These are phyloP conservation scores for Oxytorus armatus DNA, from an alignment of 2,888 invertebrate species.

Conservation along the genomic window DNA sequence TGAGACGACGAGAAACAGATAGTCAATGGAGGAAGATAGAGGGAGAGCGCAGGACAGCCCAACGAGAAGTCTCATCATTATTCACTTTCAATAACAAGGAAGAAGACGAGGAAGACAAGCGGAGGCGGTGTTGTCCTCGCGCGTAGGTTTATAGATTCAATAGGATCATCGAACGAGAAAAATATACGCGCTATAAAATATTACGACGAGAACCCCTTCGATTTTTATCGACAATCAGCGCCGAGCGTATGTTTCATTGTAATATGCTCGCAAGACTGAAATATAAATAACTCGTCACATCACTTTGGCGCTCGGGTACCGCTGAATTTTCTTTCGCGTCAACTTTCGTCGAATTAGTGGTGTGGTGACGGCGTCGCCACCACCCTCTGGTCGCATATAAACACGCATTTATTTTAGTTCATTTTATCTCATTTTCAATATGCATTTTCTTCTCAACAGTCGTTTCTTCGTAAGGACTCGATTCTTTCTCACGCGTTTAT, in stretches of 20 bases:
- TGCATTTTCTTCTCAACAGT: too few species aligned
- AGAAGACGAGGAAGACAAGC: slow-evolving; percentile 36
- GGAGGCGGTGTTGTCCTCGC: slow-evolving; percentile 26
- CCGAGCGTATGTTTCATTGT: slow-evolving; percentile 44
- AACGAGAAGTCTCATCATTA: slow-evolving; percentile 54
- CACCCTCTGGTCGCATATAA: too few species aligned
- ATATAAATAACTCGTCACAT: slow-evolving; percentile 66
- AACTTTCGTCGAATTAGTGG: slow-evolving; percentile 50
- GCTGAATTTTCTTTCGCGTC: slow-evolving; percentile 70
- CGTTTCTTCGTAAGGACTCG: too few species aligned
- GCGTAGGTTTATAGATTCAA: slow-evolving; percentile 14
- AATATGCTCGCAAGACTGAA: slow-evolving; percentile 19
- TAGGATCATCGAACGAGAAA: slow-evolving; percentile 30
- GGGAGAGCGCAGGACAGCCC: slow-evolving; percentile 24
- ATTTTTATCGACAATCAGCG: slow-evolving; percentile 30
- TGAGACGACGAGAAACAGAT: slow-evolving; percentile 34
- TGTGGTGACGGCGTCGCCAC: too few species aligned
- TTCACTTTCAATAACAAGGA: slow-evolving; percentile 62
- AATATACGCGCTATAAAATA: slow-evolving; percentile 20
- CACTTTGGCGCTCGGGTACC: slow-evolving; percentile 61
- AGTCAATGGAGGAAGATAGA: slow-evolving; percentile 5
- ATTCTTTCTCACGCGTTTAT: too few species aligned
- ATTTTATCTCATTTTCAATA: too few species aligned
- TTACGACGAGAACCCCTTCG: slow-evolving; percentile 6
- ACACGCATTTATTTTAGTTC: too few species aligned